phyloP scores from a whole-genome alignment of 2,797 vertebrate species.

The Pampus argenteus region DNA sequence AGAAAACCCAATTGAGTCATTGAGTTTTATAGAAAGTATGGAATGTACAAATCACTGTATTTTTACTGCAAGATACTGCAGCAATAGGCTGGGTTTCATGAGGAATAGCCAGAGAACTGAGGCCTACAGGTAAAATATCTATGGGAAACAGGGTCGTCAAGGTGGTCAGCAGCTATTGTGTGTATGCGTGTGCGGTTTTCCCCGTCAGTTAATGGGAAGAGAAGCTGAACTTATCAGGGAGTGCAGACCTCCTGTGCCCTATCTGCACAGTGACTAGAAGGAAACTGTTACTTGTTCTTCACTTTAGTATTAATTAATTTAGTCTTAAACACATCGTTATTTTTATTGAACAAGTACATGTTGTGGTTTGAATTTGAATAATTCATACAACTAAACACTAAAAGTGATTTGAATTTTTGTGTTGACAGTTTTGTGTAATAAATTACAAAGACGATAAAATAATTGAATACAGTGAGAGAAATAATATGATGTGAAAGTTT shows the following conservation, averaged over 20 bases:
- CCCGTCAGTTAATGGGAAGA: slow-evolving; percentile 73
- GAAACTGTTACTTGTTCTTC: slow-evolving; percentile 76
- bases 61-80: slow-evolving; percentile 42
- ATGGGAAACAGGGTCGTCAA: slow-evolving; percentile 70
- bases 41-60: slow-evolving; percentile 57
- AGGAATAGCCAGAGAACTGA: slow-evolving; percentile 43
- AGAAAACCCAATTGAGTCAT: slow-evolving; percentile 68
- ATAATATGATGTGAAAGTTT: slow-evolving; percentile 22
- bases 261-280: slow-evolving; percentile 71
- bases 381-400: too few relatives aligned
- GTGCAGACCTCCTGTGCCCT: slow-evolving; percentile 78
- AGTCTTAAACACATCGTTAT: slow-evolving; percentile 31
- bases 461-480: slow-evolving; percentile 1
- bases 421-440: slow-evolving; percentile 1
- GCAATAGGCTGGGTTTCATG: slow-evolving; percentile 40
- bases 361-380: slow-evolving; percentile 26
- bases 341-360: slow-evolving; percentile 19
- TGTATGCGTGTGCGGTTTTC: slow-evolving; percentile 55
- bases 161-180: slow-evolving; percentile 57
- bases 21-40: slow-evolving; percentile 61
- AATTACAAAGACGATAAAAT: slow-evolving; percentile 15
- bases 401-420: too few relatives aligned
- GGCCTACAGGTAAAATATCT: slow-evolving; percentile 75
- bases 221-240: slow-evolving; percentile 80
- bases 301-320: slow-evolving; percentile 38